Base-by-base conservation (phyloP, 1,140 invertebrate species). In the Galleria mellonella region DNA sequence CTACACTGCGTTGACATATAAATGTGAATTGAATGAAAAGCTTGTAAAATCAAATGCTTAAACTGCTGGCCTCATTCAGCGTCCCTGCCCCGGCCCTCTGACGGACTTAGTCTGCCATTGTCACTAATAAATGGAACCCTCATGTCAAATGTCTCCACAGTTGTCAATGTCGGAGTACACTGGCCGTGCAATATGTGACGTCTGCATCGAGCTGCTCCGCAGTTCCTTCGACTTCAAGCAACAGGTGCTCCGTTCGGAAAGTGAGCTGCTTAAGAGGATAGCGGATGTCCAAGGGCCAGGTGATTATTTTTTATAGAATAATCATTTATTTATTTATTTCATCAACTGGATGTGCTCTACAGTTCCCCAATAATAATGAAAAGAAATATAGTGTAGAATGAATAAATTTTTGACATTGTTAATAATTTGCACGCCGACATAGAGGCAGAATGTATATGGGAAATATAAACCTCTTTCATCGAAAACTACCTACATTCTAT, bases 191-290 rank as follows among this genome's bases (percentile, higher is more conserved):
- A 70, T 72, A 6, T 72, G 69, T 39, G 59, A 68, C 2, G 11
- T 4, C 0, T 72, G 69, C 15, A 54, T 72, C 5, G 41, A 43
- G 0, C 37, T n/a, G 0, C 47, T 72, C 0, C 36, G 63, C 5
- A 43, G 30, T 3, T 61, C 62, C 0, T 8, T 48, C 1, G 33
- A 14, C 32, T 69, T 72, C 51, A 64, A 53, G 31, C 47, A 47
- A 23, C 65, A 62, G 15, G 66, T 72, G 6, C 15, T 70, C 8
- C 37, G 32, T 1, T 37, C 47, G 7, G 61, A 72, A 9, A 8
- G 60, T 27, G 48, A 64, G 30, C 47, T 72, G 2, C 13, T 53
- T 1, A 47, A 47, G 9, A 41, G 13, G 7, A 11, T 45, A 2
- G 7, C 32, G 8, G 35, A 43, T 32, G n/a, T 7, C 4, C 7